Conservation (phyloP, 2,797 vertebrate genomes). For the Sciaenops ocellatus region DNA sequence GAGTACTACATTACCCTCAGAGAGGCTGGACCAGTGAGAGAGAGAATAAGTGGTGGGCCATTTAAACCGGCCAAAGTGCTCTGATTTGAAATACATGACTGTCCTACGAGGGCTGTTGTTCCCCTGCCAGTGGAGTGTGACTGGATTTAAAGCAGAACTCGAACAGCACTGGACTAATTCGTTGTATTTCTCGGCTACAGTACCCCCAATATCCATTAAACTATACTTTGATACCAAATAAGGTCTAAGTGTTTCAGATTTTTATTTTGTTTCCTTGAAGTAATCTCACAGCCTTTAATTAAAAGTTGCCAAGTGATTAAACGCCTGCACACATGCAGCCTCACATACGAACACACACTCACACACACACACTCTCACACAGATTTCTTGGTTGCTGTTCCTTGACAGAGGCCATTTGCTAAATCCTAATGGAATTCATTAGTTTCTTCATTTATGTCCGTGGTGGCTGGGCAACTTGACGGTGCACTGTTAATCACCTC, state of each 20-base stretch:
- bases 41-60: slow-evolving; percentile 36
- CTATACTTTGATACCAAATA: slow-evolving; percentile 58
- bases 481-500: slow-evolving; percentile 74
- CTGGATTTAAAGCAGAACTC: slow-evolving; percentile 67
- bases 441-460: slow-evolving; percentile 78
- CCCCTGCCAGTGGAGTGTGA: slow-evolving; percentile 63
- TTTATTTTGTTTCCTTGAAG: slow-evolving; percentile 57
- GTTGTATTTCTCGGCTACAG: slow-evolving; percentile 47
- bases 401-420: slow-evolving; percentile 79
- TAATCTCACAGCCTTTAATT: slow-evolving; percentile 74
- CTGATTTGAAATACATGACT: slow-evolving; percentile 65
- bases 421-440: slow-evolving; percentile 85
- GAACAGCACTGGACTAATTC: slow-evolving; percentile 46
- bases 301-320: slow-evolving; percentile 70
- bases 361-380: slow-evolving; percentile 29
- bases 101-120: slow-evolving; percentile 50
- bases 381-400: slow-evolving; percentile 50
- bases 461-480: slow-evolving; percentile 56
- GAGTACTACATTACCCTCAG: not conserved
- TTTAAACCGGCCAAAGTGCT: slow-evolving; percentile 45
- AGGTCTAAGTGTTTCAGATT: slow-evolving; percentile 68
- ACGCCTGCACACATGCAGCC: slow-evolving; percentile 47
- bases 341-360: slow-evolving; percentile 40
- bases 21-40: not conserved
- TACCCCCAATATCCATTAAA: slow-evolving; percentile 39